Base-by-base conservation (phyloP, 2,888 invertebrate species). In the Arge pagana region DNA sequence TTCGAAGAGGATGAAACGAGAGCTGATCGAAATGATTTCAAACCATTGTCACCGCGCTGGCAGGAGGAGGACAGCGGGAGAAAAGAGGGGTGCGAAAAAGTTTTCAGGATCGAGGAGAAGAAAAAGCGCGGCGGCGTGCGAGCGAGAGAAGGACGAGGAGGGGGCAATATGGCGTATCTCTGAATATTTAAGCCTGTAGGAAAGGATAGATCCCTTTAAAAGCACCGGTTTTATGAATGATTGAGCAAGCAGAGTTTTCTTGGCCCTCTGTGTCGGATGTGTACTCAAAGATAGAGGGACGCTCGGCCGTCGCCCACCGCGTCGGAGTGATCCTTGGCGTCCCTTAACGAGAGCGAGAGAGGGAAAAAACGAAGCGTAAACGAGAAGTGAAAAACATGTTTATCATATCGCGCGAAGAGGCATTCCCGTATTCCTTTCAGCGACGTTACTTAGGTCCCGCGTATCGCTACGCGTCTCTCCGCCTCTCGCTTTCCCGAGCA, bases 171-270 rank as follows among this genome's bases (percentile, higher is more conserved):
- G 23, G 23, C 15, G 21, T 35, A 54, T 49, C 56, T 55, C 51
- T 67, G 68, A 68, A 68, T 69, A 69, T 69, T 68, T 67, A 64
- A 68, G 52, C 49, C 45, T 11, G 21, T 11, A 45, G 58, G 52
- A 55, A 36, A 52, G 58, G 59, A 59, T 60, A 64, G 61, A 59
- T 62, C 61, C 61, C 63, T 61, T 60, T 63, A 58, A 66, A 66
- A 65, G 45, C 64, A 63, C 64, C 62, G 61, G 63, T 68, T 67
- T 67, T 67, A 68, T 68, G 65, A 68, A 64, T 65, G 63, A 68
- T 68, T 65, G 62, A 66, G 59, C 61, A 56, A 58, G 15, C 45
- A 23, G 23, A 23, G 45, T 35, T 35, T 35, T 30, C 33, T 21
- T 35, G 33, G 21, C 33, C 21, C 43, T 42, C 42, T 31, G 13